These are phyloP conservation scores for Anaspis maculata DNA, from an alignment of 2,888 invertebrate genomes.

Conservation along the genomic window DNA sequence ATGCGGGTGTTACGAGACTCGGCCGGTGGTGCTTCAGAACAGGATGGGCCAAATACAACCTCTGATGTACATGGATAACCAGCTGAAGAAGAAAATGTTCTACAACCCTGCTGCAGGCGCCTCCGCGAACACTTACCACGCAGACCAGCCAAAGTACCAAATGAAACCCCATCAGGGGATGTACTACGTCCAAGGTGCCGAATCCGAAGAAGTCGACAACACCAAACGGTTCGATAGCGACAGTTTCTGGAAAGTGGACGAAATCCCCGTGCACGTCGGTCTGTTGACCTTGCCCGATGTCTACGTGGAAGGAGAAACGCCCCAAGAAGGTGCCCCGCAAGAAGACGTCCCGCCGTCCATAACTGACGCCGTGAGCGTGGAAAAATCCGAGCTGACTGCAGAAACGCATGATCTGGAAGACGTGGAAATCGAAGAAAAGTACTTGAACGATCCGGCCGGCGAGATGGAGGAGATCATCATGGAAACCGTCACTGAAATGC, in stretches of 20 bases:
- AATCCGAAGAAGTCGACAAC: constrained; percentile 6
- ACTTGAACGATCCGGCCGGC: constrained; percentile 5
- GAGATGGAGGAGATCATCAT: constrained; percentile 6
- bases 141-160: no score
- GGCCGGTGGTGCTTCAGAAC: no score
- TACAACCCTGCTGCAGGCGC: no score
- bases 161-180: no score
- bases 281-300: constrained; percentile 9
- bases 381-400: constrained; percentile 17
- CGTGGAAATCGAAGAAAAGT: constrained; percentile 10
- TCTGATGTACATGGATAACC: no score
- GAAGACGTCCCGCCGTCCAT: constrained; percentile 7
- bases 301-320: constrained; percentile 2
- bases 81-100: no score
- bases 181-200: no score
- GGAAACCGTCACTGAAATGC: constrained; percentile 5
- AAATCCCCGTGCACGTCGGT: constrained; percentile 3
- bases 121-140: no score
- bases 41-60: no score
- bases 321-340: neutral
- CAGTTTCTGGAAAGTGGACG: constrained; percentile 8
- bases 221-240: constrained; percentile 4
- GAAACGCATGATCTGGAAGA: constrained; percentile 16
- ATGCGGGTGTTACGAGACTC: no score
- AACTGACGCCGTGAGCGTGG: constrained; percentile 16